Evolutionary conservation across 2,113 vertebrate genomes (phyloP), one percentile per base, ranked within the genome.

Genomic region (Eolophus roseicapilla): DNA sequence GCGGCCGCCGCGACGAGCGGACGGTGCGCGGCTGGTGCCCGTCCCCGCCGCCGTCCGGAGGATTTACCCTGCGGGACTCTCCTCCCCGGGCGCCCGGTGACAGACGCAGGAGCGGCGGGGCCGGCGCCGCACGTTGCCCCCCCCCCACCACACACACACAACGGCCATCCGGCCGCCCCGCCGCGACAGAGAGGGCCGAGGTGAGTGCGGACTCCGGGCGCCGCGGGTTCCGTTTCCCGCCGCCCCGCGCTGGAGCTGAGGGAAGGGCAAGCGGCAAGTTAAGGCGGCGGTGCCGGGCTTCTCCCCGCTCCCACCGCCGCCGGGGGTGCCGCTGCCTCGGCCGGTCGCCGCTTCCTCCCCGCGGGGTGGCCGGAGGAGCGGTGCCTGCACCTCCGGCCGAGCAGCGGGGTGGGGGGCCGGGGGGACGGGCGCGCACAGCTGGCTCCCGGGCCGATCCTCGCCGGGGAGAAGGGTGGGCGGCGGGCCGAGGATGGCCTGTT

Each of bases 121-220:
- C 69, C n/a, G 75, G 81, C 52, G 20, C 59, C 24, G 24, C 41
- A 60, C 52, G n/a, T 17, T 50, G 64, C 37, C 37, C 47, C 46
- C 20, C 20, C 27, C 52, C 33, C 23, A 21, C 31, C 55, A 43
- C 16, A n/a, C 55, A 21, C 55, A 21, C 33, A 21, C 31, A n/a
- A n/a, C 55, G 33, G 55, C 33, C 55, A 33, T n/a, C 65, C 59
- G 70, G n/a, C 90, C 70, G 81, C 86, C 90, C 78, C 28, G 62
- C 87, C 71, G 79, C 69, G 29, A 46, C 79, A 29, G 46, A 65
- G 46, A 81, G 89, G 77, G 92, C 82, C 75, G 93, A 94, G 95
- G 90, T 89, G 76, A 94, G 95, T 91, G 81, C 10, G 71, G 65
- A 77, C 90, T 81, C 29, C 27, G 52, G 27, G 92, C 49, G 88